A percentile compares a stretch with the other conserved stretches of the same genome.
Evolutionary conservation across 1,140 invertebrate species (phyloP).

Genomic region (Frieseomelitta varia): DNA sequence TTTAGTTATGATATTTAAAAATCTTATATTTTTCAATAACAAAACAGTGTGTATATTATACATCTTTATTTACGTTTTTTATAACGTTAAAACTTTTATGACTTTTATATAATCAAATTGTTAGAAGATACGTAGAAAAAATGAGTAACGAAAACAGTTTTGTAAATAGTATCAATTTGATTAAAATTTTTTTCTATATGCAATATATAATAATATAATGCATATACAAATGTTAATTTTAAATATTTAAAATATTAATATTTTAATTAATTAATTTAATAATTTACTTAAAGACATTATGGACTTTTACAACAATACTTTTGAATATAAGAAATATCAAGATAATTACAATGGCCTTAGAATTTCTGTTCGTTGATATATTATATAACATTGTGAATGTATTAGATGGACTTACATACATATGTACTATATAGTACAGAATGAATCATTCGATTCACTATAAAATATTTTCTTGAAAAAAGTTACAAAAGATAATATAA

Average conservation of each 20-base stretch:
- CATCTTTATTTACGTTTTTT: background rate
- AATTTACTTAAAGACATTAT: background rate
- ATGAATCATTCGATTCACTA: background rate
- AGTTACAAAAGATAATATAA: background rate
- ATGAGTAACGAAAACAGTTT: background rate
- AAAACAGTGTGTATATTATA: background rate
- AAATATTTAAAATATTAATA: no score
- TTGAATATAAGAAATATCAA: background rate
- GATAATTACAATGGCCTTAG: background rate
- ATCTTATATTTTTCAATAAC: background rate
- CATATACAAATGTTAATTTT: no score
- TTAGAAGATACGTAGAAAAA: background rate
- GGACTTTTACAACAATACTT: background rate
- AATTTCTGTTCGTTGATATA: background rate
- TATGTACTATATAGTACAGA: background rate
- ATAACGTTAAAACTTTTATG: background rate
- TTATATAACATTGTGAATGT: constrained; percentile 14
- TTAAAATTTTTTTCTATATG: background rate
- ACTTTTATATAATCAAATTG: background rate
- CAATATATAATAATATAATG: no score
- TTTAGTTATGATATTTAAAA: no score
- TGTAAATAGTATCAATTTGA: background rate
- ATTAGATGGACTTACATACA: background rate
- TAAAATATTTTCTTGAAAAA: background rate
- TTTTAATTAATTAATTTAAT: background rate